These are phyloP conservation scores for Pantherophis vulpinus DNA, from an alignment of 2,797 vertebrate genomes.

Conservation along the genomic window DNA sequence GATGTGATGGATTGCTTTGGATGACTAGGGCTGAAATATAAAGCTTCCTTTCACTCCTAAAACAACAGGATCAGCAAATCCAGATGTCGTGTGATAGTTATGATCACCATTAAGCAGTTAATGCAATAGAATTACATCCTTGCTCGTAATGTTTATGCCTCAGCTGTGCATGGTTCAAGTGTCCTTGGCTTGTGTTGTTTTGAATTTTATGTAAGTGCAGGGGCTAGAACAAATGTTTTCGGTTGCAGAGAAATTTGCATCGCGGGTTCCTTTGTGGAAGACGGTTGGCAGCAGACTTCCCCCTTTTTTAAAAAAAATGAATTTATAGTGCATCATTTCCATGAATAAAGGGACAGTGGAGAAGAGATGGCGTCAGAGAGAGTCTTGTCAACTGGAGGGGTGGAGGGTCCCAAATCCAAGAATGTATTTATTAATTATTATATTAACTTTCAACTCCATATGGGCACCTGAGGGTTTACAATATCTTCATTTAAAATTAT, in stretches of 20 bases:
- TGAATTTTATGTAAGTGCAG: conserved; percentile 2
- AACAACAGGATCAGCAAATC: conserved; percentile 24
- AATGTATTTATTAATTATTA: neutral
- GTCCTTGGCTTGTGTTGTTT: neutral
- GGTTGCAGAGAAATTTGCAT: neutral
- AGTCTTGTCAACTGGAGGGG: neutral
- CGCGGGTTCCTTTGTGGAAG: neutral
- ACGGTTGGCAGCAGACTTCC: neutral
- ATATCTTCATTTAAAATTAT: neutral
- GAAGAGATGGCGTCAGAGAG: neutral
- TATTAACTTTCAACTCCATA: neutral
- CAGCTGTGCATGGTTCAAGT: conserved; percentile 3
- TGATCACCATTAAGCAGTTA: conserved; percentile 19
- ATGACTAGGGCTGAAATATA: neutral
- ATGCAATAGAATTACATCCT: conserved; percentile 30
- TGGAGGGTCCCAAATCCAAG: neutral
- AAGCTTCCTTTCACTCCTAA: neutral
- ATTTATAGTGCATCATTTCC: neutral
- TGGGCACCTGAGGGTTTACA: neutral
- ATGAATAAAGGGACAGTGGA: neutral
- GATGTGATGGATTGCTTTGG: neutral
- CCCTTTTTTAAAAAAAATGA: neutral
- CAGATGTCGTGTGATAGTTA: conserved; percentile 3
- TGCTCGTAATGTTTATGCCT: neutral
- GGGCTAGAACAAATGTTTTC: neutral